Conservation (phyloP, 2,888 invertebrate species). For the Megalurothrips usitatus region DNA sequence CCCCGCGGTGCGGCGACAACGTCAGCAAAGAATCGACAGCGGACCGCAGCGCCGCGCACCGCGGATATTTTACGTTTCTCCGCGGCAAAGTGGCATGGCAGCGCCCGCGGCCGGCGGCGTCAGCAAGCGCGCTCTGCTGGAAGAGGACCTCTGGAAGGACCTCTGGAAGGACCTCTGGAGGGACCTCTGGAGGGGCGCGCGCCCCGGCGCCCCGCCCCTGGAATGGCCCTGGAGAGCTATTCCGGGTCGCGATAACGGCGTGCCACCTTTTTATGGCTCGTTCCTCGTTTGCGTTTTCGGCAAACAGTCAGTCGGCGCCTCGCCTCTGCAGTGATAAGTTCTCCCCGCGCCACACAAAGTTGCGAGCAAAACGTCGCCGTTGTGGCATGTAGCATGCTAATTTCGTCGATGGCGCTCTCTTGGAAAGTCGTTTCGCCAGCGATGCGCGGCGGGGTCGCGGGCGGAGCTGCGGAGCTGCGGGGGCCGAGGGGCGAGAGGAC, state of each 20-base stretch:
- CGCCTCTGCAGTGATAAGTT: not conserved
- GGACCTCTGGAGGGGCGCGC: not conserved
- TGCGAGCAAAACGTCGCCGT: too few relatives aligned
- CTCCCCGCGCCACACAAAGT: not conserved
- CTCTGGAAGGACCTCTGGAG: not conserved
- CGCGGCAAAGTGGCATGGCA: not conserved
- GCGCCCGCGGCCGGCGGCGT: too few relatives aligned
- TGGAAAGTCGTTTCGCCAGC: too few relatives aligned
- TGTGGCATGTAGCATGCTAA: too few relatives aligned
- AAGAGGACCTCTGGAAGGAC: too few relatives aligned
- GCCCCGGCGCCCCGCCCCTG: not conserved
- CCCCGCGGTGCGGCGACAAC: too few relatives aligned
- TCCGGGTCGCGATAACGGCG: not conserved
- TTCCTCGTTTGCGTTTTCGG: constrained; percentile 1
- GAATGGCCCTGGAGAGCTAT: not conserved
- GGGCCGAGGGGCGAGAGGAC: too few relatives aligned
- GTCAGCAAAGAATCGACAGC: too few relatives aligned
- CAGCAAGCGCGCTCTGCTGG: not conserved
- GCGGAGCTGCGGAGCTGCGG: too few relatives aligned
- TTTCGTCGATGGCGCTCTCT: too few relatives aligned
- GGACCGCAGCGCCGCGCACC: too few relatives aligned
- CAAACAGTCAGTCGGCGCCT: not conserved
- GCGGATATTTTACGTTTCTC: not conserved
- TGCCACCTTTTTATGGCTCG: constrained; percentile 1
- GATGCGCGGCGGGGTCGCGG: too few relatives aligned